Conservation (phyloP, 2,113 vertebrate genomes). For the Ginglymostoma cirratum region DNA sequence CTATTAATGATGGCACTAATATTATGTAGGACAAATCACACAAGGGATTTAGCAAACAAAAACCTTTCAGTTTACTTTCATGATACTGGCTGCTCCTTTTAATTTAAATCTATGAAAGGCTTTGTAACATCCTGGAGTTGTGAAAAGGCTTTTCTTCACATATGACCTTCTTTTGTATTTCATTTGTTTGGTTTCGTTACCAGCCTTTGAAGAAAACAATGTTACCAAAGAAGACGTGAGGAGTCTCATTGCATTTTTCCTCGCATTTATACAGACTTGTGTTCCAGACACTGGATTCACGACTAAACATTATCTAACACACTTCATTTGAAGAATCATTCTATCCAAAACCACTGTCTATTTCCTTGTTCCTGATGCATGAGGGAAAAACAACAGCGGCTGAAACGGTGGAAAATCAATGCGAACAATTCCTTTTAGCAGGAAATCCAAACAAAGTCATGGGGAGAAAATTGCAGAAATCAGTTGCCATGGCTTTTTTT, state of each 20-base stretch:
- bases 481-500: background rate
- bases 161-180: background rate
- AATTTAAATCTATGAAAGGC: background rate
- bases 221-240: background rate
- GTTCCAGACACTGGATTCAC: background rate
- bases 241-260: background rate
- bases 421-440: background rate
- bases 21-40: background rate
- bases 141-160: background rate
- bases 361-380: background rate
- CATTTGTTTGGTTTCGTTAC: background rate
- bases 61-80: background rate
- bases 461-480: background rate
- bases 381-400: background rate
- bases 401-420: background rate
- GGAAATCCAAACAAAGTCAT: background rate
- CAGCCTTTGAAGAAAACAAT: conserved; percentile 8
- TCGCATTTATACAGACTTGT: background rate
- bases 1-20: background rate
- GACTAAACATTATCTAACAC: background rate
- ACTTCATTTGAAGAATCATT: background rate
- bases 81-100: background rate
- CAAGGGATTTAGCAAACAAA: background rate
- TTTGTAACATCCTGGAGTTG: background rate
- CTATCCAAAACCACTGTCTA: background rate